Base-by-base conservation (phyloP, 2,797 vertebrate species). In the Brotula barbata region DNA sequence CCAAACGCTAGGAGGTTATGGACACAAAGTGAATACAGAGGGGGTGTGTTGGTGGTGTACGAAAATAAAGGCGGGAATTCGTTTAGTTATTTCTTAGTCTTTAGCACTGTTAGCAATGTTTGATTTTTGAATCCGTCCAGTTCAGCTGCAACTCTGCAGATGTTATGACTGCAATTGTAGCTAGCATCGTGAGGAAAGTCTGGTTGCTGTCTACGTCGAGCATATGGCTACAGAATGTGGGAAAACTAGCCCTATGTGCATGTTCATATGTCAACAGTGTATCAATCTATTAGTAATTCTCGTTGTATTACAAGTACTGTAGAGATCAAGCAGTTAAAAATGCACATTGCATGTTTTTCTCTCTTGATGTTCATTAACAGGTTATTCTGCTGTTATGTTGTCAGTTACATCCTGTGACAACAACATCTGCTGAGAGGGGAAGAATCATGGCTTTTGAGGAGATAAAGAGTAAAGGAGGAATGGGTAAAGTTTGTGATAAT, bases 31-130 rank as follows among this genome's bases (percentile, higher is more conserved):
- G 76, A 80, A 83, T 68, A 45, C 52, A 84, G 52, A 89, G 87
- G 90, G 90, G 90, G 91, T 91, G 91, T 91, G 90, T 91, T 90
- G 90, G 83, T 89, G 85, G 81, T 86, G 78, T 87, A 84, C 66
- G 77, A 89, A 88, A 90, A 88, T 78, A n/a, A n/a, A 91, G 91
- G 91, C 90, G 91, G 91, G 91, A 92, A 85, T 76, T 67, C 49
- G 63, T 76, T 67, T 71, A 71, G 79, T 45, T 68, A 42, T 43
- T 39, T 39, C 2, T 3, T 3, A 2, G 4, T n/a, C 6, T 39
- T 39, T 39, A 39, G 37, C 13, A 6, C 6, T 12, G 13, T 14
- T 12, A 36, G 25, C 8, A 8, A 34, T 59, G 8, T 62, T 41
- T 42, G 25, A 28, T 8, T 51, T 74, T 68, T 37, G 11, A 56